Evolutionary conservation across 1,140 invertebrate species (phyloP).

Genomic region (Ridgeia piscesae): DNA sequence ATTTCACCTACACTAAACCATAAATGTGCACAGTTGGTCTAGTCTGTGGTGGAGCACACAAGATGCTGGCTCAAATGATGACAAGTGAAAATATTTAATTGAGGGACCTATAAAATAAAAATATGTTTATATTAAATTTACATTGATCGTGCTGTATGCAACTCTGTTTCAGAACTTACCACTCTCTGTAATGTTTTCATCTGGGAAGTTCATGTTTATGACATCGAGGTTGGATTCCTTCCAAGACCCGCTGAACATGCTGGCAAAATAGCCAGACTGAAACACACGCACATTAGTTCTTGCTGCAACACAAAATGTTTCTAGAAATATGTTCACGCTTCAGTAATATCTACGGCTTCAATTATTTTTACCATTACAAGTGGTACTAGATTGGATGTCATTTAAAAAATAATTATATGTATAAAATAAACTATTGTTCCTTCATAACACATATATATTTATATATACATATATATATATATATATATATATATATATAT

Average conservation of each 20-base stretch:
- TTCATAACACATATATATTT: not conserved
- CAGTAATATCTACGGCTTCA: too few species aligned
- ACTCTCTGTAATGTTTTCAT: slow-evolving; percentile 73
- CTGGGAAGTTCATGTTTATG: slow-evolving; percentile 72
- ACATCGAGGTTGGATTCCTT: slow-evolving; percentile 70
- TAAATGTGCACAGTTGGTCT: too few species aligned
- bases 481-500: too few species aligned
- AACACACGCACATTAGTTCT: slow-evolving; percentile 37
- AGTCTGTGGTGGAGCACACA: too few species aligned
- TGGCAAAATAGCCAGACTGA: slow-evolving; percentile 78
- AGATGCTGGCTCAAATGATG: too few species aligned
- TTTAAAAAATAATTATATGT: not conserved
- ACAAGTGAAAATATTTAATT: too few species aligned
- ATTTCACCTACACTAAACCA: too few species aligned
- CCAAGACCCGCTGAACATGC: slow-evolving; percentile 84
- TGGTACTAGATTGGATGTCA: not conserved
- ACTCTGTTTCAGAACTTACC: slow-evolving; percentile 25
- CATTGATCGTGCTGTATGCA: not conserved
- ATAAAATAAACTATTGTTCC: not conserved
- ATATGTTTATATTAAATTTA: too few species aligned
- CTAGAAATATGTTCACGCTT: not conserved
- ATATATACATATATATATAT: too few species aligned
- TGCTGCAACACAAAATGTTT: not conserved
- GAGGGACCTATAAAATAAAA: not conserved
- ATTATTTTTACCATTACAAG: not conserved